A percentile compares a stretch with the other conserved stretches of the same genome.
phyloP scores from a whole-genome alignment of 2,888 invertebrate species.

The Candidula unifasciata region DNA sequence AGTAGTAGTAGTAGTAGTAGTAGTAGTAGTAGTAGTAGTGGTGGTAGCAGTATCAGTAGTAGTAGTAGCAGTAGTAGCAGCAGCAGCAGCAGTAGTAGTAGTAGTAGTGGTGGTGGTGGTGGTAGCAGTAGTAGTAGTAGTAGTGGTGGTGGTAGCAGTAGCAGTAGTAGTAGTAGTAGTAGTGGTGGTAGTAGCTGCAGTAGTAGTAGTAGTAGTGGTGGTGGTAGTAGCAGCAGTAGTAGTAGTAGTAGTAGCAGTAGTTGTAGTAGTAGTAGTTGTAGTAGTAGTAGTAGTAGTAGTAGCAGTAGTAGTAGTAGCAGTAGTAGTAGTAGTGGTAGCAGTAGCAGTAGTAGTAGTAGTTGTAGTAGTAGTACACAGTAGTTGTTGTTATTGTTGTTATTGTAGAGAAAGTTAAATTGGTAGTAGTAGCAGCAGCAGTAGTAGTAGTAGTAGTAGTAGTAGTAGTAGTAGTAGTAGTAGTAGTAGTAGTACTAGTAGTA shows the following conservation, averaged over 20 bases:
- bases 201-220: too few relatives aligned
- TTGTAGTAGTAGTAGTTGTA: slow-evolving; percentile 32
- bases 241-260: slow-evolving; percentile 27
- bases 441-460: too few relatives aligned
- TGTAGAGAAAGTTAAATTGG: too few relatives aligned
- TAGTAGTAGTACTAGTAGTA: too few relatives aligned
- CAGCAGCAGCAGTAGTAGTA: background rate
- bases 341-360: background rate
- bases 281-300: slow-evolving; percentile 22
- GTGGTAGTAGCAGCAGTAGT: too few relatives aligned
- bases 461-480: too few relatives aligned
- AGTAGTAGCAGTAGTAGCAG: too few relatives aligned
- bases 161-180: slow-evolving; percentile 2
- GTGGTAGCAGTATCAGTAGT: background rate
- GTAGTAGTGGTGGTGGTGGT: background rate
- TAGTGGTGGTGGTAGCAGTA: background rate
- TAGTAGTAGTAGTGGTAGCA: background rate
- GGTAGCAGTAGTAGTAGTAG: background rate
- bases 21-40: slow-evolving; percentile 30
- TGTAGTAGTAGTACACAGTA: background rate
- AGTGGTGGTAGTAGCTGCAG: background rate
- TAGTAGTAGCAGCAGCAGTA: too few relatives aligned
- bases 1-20: slow-evolving; percentile 36
- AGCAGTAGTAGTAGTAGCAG: slow-evolving; percentile 8
- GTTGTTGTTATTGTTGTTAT: background rate